phyloP scores from a whole-genome alignment of 2,888 invertebrate genomes.

The Monopis laevigella region DNA sequence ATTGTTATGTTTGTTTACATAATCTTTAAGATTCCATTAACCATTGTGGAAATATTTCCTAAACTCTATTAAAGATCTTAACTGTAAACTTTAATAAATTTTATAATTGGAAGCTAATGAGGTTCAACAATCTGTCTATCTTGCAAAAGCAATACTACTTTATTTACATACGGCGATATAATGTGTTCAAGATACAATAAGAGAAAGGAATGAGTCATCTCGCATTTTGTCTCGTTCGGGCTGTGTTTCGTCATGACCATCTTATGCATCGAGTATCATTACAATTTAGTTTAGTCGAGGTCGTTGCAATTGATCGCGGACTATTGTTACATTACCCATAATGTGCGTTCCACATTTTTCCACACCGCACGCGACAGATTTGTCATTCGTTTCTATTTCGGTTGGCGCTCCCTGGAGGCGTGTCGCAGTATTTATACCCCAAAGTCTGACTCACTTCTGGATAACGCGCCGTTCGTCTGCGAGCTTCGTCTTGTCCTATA shows the following conservation, averaged over 20 bases:
- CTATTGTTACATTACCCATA: slow-evolving; percentile 4
- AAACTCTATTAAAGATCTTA: too few species aligned
- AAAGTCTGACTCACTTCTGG: slow-evolving; percentile 43
- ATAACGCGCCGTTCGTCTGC: slow-evolving; percentile 40
- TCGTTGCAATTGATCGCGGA: too few species aligned
- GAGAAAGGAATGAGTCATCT: slow-evolving; percentile 12
- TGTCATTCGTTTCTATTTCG: slow-evolving; percentile 34
- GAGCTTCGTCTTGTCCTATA: slow-evolving; percentile 58
- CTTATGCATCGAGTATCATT: too few species aligned
- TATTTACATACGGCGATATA: slow-evolving; percentile 2
- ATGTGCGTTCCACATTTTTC: slow-evolving; percentile 6
- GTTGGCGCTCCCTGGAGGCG: slow-evolving; percentile 57
- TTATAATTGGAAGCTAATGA: too few species aligned
- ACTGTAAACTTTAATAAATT: background rate
- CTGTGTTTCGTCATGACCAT: background rate
- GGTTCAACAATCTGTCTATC: slow-evolving; percentile 7
- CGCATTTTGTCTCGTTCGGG: slow-evolving; percentile 5
- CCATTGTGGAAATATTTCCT: too few species aligned
- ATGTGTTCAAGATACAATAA: slow-evolving; percentile 1
- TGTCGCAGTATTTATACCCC: slow-evolving; percentile 61
- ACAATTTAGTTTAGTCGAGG: too few species aligned
- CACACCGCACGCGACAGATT: slow-evolving; percentile 7
- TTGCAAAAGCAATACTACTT: slow-evolving; percentile 5
- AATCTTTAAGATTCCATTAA: too few species aligned
- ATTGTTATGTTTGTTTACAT: slow-evolving; percentile 5